Conservation (phyloP, 2,113 vertebrate genomes). For the Aspiorhynchus laticeps region DNA sequence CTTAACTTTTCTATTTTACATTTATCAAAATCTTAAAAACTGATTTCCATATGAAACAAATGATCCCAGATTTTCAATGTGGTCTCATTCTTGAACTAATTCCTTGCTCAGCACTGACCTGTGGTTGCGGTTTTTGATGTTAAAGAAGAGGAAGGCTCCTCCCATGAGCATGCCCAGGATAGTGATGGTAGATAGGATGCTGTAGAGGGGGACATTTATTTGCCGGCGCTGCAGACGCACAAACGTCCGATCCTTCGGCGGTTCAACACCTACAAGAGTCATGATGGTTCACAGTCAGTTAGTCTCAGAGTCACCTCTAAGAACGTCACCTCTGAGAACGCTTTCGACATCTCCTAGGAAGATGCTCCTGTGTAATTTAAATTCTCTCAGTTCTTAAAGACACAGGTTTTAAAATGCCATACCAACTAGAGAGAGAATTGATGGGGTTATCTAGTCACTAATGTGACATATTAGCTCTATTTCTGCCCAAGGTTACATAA, state of each 20-base stretch:
- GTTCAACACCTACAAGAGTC: conserved; percentile 82
- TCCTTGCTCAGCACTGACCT: conserved; percentile 80
- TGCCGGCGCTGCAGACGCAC: conserved; percentile 91
- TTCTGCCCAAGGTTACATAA: conserved; percentile 8
- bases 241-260: conserved; percentile 95
- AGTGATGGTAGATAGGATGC: conserved; percentile 96
- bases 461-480: conserved; percentile 21
- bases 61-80: not conserved
- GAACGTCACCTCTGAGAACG: conserved; percentile 14
- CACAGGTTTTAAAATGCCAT: conserved; percentile 18
- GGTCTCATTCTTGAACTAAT: not conserved
- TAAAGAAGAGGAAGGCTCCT: conserved; percentile 96
- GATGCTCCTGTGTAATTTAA: conserved; percentile 5
- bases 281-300: conserved; percentile 1
- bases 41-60: not conserved
- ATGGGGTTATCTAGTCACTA: conserved; percentile 1
- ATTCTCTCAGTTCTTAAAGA: no score
- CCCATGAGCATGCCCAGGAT: conserved; percentile 98
- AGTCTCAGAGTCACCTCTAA: not conserved
- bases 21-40: not conserved
- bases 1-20: not conserved
- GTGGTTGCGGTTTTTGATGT: conserved; percentile 99
- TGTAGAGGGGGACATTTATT: conserved; percentile 97
- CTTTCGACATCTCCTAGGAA: not conserved
- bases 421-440: not conserved